Evolutionary conservation across 2,797 vertebrate genomes (phyloP), one percentile per base, ranked within the genome.

Genomic region (Lacerta bilineata): DNA sequence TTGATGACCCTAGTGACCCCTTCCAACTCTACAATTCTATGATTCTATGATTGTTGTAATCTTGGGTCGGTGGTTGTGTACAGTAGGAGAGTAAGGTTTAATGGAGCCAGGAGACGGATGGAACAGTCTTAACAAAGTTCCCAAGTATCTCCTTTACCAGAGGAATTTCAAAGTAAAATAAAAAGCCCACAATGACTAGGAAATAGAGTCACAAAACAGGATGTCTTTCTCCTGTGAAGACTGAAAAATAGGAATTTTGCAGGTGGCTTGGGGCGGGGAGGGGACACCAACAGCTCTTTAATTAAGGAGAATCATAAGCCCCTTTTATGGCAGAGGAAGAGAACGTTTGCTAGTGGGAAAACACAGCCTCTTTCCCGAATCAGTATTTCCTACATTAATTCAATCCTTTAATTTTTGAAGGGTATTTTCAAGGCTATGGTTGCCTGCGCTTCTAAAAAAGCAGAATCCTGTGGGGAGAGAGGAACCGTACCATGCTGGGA

Each of bases 401-500:
- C 77, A 36, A 74, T 85, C 76, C 76, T 80, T 89, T 89, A 88
- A 85, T 46, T 89, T 89, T 64, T 74, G 83, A 74, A 89, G 77
- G 39, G 68, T 55, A 75, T 85, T 85, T 89, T 80, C 83, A 80
- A 85, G 71, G 83, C 88, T 61, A 72, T 85, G 88, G 39, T 64
- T 80, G 83, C 69, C 39, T 89, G 25, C 5, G 15, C 55, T 74
- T 85, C 77, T 74, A 39, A 89, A 75, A 55, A 50, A 80, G 69
- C 68, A 80, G 64, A 36, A 85, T 11, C n/a, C 83, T 84, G 33
- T 27, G 18, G 83, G 76, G 76, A 80, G 50, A 79, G 41, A 64
- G 36, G 15, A n/a, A 33, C 15, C 36, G 59, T 23, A 75, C 64
- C n/a, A 85, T 36, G 55, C 50, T 15, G 17, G 77, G 81, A 72